These are phyloP conservation scores for Trichosurus vulpecula DNA, from an alignment of 2,797 vertebrate genomes.

Conservation along the genomic window DNA sequence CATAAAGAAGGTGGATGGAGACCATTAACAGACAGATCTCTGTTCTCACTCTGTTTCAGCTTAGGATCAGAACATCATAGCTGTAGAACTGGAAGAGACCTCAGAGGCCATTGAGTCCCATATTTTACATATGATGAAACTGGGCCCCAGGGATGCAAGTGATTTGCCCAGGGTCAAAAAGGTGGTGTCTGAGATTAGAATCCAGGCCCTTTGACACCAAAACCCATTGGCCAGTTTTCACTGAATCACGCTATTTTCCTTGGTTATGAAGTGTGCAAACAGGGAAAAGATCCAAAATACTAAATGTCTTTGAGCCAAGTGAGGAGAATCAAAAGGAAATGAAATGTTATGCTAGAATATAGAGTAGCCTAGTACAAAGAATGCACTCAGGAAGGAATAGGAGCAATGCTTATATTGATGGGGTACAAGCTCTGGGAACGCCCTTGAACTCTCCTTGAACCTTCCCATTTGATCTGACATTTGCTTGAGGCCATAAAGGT, in stretches of 20 bases:
- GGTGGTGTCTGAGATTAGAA: not conserved
- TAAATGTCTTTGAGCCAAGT: not conserved
- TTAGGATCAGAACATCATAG: not conserved
- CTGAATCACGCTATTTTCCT: not conserved
- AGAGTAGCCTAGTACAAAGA: not conserved
- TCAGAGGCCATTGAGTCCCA: not conserved
- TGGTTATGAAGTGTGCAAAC: not conserved
- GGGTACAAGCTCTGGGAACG: no score
- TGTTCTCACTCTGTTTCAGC: not conserved
- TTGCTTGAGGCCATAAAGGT: no score
- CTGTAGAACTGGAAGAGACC: not conserved
- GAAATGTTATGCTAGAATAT: not conserved
- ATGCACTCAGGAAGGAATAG: not conserved
- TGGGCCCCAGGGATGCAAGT: not conserved
- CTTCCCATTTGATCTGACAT: no score
- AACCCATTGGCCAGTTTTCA: not conserved
- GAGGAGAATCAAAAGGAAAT: not conserved
- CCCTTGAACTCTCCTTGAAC: no score
- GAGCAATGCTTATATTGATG: no score
- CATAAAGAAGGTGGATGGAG: not conserved
- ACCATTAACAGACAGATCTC: not conserved
- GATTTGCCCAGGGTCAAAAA: not conserved
- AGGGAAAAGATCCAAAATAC: not conserved
- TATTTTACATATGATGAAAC: not conserved
- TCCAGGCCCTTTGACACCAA: not conserved